A percentile compares a stretch with the other conserved stretches of the same genome.
Conservation (phyloP, 2,797 vertebrate genomes). For the Strix occidentalis region DNA sequence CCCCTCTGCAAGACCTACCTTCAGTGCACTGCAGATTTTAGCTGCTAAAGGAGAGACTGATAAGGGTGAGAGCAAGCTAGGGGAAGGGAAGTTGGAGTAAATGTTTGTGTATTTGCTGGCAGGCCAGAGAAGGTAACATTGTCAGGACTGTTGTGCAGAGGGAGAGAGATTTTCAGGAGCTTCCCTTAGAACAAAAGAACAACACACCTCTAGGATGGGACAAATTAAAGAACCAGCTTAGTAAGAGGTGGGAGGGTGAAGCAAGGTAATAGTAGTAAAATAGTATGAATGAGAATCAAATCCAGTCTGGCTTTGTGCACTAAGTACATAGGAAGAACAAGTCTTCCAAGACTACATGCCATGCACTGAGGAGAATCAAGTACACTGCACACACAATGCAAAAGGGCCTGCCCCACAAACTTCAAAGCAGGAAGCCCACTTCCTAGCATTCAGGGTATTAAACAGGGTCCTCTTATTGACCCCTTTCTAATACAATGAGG, state of each 20-base stretch:
- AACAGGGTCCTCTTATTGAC: not conserved
- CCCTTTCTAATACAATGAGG: not conserved
- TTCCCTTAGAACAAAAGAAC: not conserved
- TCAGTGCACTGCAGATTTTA: not conserved
- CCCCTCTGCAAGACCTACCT: not conserved
- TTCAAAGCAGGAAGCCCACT: not conserved
- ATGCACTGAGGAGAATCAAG: not conserved
- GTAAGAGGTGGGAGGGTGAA: not conserved
- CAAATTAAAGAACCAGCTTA: not conserved
- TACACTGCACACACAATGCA: not conserved
- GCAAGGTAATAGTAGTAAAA: not conserved
- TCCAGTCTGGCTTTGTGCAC: not conserved
- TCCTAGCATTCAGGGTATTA: not conserved
- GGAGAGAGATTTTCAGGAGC: not conserved
- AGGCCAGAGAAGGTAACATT: not conserved
- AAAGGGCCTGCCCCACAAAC: not conserved
- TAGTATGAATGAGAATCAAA: not conserved
- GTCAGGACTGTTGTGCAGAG: not conserved
- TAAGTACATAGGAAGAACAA: not conserved
- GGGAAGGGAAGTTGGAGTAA: not conserved
- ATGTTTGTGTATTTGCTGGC: not conserved
- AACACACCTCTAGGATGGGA: not conserved
- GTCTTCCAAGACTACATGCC: not conserved
- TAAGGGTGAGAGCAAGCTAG: not conserved
- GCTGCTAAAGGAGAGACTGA: not conserved